These are phyloP conservation scores for Thermophis baileyi DNA, from an alignment of 2,113 vertebrate genomes.

Conservation along the genomic window DNA sequence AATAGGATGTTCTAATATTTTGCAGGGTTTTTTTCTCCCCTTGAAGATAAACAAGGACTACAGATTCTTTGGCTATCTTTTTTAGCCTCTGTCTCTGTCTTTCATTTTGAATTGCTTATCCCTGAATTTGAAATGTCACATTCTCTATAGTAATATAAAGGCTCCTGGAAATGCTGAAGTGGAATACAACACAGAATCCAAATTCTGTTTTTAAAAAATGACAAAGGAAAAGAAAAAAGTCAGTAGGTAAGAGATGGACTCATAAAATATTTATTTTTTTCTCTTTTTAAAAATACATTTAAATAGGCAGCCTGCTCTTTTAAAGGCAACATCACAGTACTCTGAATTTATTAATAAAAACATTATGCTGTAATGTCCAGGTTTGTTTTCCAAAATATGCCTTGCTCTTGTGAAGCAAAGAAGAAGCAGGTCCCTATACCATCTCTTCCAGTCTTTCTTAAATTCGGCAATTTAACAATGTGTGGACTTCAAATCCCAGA, in stretches of 20 bases:
- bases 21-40: not conserved
- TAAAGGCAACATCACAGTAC: not conserved
- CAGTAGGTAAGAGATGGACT: not conserved
- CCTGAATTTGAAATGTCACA: not conserved
- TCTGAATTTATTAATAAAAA: not conserved
- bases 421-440: not conserved
- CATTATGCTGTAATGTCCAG: not conserved
- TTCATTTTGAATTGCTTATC: conserved; percentile 43
- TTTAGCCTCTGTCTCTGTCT: not conserved
- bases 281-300: not conserved
- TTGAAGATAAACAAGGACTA: conserved; percentile 10
- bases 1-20: conserved; percentile 15
- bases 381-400: not conserved
- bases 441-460: not conserved
- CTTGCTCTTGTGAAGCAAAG: not conserved
- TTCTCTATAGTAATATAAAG: conserved; percentile 16
- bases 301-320: not conserved
- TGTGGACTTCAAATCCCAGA: not conserved
- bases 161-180: conserved; percentile 4
- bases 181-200: not conserved
- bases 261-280: not conserved
- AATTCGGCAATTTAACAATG: not conserved
- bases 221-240: not conserved
- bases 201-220: not conserved
- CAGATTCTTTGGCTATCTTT: conserved; percentile 14